These are phyloP conservation scores for Callinectes sapidus DNA, from an alignment of 2,888 invertebrate species.

Conservation along the genomic window DNA sequence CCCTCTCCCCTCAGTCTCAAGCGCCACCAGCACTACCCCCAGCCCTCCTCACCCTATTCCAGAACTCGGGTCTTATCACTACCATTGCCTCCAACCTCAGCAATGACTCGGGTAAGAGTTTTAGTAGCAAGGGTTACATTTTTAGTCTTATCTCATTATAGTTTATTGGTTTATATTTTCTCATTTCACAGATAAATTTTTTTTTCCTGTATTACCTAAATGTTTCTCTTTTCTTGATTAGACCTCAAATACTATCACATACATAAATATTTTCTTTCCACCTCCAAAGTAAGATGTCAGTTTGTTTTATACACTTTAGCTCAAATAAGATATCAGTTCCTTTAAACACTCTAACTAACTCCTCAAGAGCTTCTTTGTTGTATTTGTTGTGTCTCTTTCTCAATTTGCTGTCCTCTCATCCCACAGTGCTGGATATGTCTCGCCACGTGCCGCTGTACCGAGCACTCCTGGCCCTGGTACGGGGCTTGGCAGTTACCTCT, in stretches of 20 bases:
- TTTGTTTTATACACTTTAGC: too few relatives aligned
- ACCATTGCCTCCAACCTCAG: conserved; percentile 92
- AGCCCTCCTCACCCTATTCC: conserved; percentile 85
- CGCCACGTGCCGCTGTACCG: conserved; percentile 95
- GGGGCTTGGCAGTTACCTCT: conserved; percentile 84
- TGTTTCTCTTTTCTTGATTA: background rate
- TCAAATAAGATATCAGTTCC: background rate
- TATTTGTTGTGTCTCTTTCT: background rate
- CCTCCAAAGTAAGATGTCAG: background rate
- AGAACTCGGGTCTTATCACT: conserved; percentile 89
- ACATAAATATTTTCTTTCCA: background rate
- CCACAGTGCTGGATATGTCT: conserved; percentile 94
- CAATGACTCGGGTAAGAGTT: conserved; percentile 90
- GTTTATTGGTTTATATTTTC: background rate
- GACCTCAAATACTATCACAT: background rate
- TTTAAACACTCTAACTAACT: background rate
- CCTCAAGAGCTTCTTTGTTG: background rate
- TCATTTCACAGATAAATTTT: background rate
- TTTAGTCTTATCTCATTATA: background rate
- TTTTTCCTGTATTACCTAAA: background rate
- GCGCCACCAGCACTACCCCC: conserved; percentile 79
- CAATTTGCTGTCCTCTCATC: background rate
- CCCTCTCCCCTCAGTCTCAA: conserved; percentile 49
- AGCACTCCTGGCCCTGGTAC: conserved; percentile 87
- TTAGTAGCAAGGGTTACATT: background rate